Evolutionary conservation across 2,113 vertebrate genomes (phyloP).

Genomic region (Albula goreensis): DNA sequence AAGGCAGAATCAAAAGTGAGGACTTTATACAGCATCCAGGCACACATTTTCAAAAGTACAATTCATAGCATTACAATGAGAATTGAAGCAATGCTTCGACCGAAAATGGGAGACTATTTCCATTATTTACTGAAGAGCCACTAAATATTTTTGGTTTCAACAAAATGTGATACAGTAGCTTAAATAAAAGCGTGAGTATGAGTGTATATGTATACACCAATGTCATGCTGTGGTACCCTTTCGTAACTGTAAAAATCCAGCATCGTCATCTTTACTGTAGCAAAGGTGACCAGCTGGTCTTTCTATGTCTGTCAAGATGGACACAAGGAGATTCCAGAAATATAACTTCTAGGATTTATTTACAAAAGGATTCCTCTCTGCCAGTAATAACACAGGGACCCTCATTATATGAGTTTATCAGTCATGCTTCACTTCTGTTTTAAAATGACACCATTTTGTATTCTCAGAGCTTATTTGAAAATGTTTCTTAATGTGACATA

Average conservation of each 20-base stretch:
- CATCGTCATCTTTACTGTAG: neutral
- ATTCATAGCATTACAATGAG: neutral
- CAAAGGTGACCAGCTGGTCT: neutral
- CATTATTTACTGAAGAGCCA: neutral
- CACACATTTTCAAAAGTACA: constrained; percentile 7
- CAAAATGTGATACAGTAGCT: neutral
- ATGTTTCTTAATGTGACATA: neutral
- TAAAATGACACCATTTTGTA: neutral
- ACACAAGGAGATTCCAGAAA: neutral
- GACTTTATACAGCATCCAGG: constrained; percentile 18
- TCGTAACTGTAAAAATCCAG: neutral
- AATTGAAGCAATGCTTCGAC: constrained; percentile 5
- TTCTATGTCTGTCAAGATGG: neutral
- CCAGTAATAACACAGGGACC: neutral
- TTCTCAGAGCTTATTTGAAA: neutral
- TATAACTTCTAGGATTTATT: neutral
- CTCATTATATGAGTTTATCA: neutral
- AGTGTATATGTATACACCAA: neutral
- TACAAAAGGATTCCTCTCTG: neutral
- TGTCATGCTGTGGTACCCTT: neutral
- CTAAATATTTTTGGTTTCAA: constrained; percentile 13
- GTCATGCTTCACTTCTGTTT: neutral
- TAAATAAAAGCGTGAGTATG: constrained; percentile 8
- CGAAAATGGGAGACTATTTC: neutral
- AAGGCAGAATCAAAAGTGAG: neutral